A percentile compares a stretch with the other conserved stretches of the same genome.
Conservation (phyloP, 2,113 vertebrate species). For the Anser brachyrhynchus region DNA sequence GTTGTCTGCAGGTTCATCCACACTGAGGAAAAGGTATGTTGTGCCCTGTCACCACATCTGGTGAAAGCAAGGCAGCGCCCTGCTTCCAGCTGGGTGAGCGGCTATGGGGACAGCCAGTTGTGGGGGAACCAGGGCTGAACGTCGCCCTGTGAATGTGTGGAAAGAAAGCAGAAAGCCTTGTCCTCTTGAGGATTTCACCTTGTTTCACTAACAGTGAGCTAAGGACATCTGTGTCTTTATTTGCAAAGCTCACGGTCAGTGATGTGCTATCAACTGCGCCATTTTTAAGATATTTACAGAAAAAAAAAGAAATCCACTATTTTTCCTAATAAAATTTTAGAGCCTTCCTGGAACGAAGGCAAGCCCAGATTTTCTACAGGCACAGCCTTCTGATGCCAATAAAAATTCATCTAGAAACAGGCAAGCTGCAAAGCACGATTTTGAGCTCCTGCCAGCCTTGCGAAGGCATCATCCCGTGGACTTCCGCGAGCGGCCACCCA, state of each 20-base stretch:
- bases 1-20: not conserved
- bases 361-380: constrained; percentile 6
- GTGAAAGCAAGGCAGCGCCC: not conserved
- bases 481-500: not conserved
- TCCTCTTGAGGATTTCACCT: not conserved
- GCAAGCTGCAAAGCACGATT: constrained; percentile 42
- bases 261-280: not conserved
- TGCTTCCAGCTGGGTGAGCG: not conserved
- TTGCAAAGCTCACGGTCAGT: not conserved
- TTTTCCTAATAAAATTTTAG: not conserved
- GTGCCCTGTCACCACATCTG: not conserved
- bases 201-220: not conserved
- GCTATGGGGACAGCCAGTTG: not conserved
- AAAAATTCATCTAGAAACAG: constrained; percentile 8
- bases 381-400: not conserved
- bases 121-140: not conserved
- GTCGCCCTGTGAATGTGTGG: not conserved
- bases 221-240: not conserved
- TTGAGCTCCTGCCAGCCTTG: constrained; percentile 45
- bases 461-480: constrained; percentile 13
- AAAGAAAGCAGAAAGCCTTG: not conserved
- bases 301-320: not conserved
- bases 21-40: not conserved
- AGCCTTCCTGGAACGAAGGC: not conserved
- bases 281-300: not conserved